These are phyloP conservation scores for Noturus placidus DNA, from an alignment of 2,113 vertebrate species.

Conservation along the genomic window DNA sequence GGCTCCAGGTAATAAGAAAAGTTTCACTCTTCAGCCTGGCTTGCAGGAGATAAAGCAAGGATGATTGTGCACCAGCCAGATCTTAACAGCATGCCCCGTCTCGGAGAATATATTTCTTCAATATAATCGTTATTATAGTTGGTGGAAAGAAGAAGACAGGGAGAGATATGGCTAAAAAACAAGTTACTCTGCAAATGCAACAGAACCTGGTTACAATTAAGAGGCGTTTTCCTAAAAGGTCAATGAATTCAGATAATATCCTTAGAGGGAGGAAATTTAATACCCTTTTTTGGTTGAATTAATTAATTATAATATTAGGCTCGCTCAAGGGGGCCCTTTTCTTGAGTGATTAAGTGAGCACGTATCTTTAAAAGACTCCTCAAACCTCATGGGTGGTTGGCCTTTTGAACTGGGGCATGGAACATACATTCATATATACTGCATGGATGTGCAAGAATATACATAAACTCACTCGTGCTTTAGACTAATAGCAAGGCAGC, in stretches of 20 bases:
- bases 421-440: conserved; percentile 72
- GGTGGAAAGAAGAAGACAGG: conserved; percentile 39
- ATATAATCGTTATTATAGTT: conserved; percentile 77
- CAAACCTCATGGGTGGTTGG: conserved; percentile 72
- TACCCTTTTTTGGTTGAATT: conserved; percentile 96
- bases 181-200: conserved; percentile 88
- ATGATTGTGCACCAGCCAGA: conserved; percentile 59
- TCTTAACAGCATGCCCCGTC: conserved; percentile 50
- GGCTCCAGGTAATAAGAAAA: conserved; percentile 76
- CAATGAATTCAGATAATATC: conserved; percentile 99
- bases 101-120: conserved; percentile 47
- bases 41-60: conserved; percentile 70
- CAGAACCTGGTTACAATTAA: conserved; percentile 93
- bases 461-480: conserved; percentile 49
- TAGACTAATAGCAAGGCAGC: not conserved
- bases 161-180: conserved; percentile 71
- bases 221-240: conserved; percentile 99
- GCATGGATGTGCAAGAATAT: conserved; percentile 71
- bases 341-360: conserved; percentile 98
- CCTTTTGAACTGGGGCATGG: conserved; percentile 74
- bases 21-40: conserved; percentile 67
- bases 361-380: conserved; percentile 84
- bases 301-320: conserved; percentile 99
- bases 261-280: conserved; percentile 98
- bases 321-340: conserved; percentile 91